Evolutionary conservation across 2,888 invertebrate species (phyloP), one percentile per base, ranked within the genome.

Genomic region (Meiosimyza platycephala): DNA sequence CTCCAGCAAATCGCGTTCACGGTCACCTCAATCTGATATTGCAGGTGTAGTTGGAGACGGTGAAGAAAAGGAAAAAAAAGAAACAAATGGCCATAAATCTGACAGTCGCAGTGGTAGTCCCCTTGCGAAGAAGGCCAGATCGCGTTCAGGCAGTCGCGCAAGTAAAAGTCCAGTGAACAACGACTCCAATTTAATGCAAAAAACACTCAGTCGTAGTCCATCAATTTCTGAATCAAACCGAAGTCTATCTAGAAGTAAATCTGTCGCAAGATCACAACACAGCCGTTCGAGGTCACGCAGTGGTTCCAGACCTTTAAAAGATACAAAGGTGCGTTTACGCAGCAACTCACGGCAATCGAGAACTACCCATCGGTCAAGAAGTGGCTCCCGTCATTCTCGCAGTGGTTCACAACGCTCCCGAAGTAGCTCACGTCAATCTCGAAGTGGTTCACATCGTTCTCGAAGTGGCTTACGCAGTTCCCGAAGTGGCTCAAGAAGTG

Each of bases 171-270:
- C 15, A 7, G 60, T 16, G 1, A 1, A 6, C 33, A 52, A 33
- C 1, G 28, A 18, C 13, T 11, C 9, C 59, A 68, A 68, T 84
- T 33, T 72, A 75, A 62, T 76, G 72, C 40, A 6, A 13, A 72
- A 76, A 3, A 80, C 75, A 47, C 80, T 81, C 54, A 85, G 85
- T 11, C 82, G 80, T 28, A 84, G 84, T 72, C 79, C 15, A 72
- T 75, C 51, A 81, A 78, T 48, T 82, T 83, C 16, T 78, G 76
- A 57, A 80, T 80, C 65, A 82, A 85, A 4, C 80, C 79, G 57
- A 81, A 80, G n/a, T 81, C 81, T 52, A 12, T 59, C 69, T 3
- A 50, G 52, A 70, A 62, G 60, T 22, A 62, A 11, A 18, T 69
- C 69, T 22, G 64, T 16, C 75, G 74, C 57, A 65, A 76, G 65